phyloP scores from a whole-genome alignment of 2,797 vertebrate species.

The Bradypus variegatus region DNA sequence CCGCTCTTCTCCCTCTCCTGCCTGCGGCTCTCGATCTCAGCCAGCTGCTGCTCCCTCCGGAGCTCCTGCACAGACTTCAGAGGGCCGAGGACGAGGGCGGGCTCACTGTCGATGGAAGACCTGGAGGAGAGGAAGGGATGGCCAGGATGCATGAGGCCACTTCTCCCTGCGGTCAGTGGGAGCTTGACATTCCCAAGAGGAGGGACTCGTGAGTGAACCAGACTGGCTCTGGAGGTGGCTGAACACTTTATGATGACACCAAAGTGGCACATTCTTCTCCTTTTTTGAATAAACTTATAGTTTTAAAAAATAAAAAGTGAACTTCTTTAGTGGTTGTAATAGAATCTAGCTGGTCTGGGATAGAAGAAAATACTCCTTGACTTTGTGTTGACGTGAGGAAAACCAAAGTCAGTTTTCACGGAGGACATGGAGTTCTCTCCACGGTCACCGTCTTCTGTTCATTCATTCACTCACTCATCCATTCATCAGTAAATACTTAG shows the following conservation, averaged over 20 bases:
- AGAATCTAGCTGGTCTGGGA: not conserved
- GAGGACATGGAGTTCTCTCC: not conserved
- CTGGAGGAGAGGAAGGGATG: slow-evolving; percentile 66
- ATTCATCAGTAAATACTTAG: not conserved
- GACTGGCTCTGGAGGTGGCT: not conserved
- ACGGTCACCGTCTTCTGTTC: rapidly evolving
- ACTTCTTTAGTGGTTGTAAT: not conserved
- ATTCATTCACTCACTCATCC: not conserved
- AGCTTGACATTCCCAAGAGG: not conserved
- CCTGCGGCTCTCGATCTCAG: slow-evolving; percentile 83
- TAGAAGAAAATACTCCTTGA: not conserved
- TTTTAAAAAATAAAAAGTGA: not conserved
- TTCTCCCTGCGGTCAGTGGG: rapidly evolving
- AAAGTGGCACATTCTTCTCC: not conserved
- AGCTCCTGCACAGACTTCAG: slow-evolving; percentile 83
- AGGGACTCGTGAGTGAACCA: not conserved
- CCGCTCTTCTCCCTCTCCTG: slow-evolving; percentile 81
- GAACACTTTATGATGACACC: rapidly evolving
- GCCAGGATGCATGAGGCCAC: rapidly evolving
- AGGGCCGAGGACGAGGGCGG: slow-evolving; percentile 92
- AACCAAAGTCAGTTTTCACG: rapidly evolving
- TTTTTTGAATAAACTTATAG: not conserved
- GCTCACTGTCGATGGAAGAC: slow-evolving; percentile 97
- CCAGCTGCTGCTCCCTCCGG: slow-evolving; percentile 88
- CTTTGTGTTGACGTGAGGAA: not conserved